Evolutionary conservation across 1,140 invertebrate genomes (phyloP), one percentile per base, ranked within the genome.

Genomic region (Listronotus oregonensis): DNA sequence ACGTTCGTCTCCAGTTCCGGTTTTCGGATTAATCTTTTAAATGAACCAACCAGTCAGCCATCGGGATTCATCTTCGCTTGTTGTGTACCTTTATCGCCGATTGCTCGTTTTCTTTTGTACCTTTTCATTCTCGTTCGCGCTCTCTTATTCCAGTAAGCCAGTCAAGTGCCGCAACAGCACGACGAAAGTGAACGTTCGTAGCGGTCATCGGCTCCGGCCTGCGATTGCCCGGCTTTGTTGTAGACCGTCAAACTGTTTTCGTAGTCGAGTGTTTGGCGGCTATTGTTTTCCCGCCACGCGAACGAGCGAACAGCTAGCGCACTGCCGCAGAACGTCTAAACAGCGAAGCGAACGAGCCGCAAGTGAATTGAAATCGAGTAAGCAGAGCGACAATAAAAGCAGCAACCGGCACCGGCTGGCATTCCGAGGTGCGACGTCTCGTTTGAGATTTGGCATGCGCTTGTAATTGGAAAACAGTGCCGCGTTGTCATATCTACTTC

Each of bases 361-460:
- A 37, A 67, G 39, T 67, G 64, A 59, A 52, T 44, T 18, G 47
- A 50, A 40, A 62, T 63, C 43, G 60, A 40, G 27, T 43, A 58
- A 50, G 39, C 39, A 6, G 57, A 52, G 49, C 65, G 65, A 49
- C 55, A 58, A 60, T 64, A 69, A 69, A 44, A 64, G 12, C 37
- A n/a, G 66, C 40, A 37, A 37, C 34, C 34, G 34, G 44, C 44
- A 37, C 34, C 34, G 34, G 44, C 44, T 59, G 32, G 32, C 62
- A 64, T 64, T 64, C 62, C 62, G 44, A 49, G 39, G 52, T 61
- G 59, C 54, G 52, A 55, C 52, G 62, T 64, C 62, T 64, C 52
- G 52, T 64, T 52, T 56, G 62, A 56, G 62, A 64, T 63, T 63
- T 63, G 60, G 60, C 60, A 63, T 63, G 60, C 60, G 60, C 60